Evolutionary conservation across 2,797 vertebrate species (phyloP).

Genomic region (Momotus momota): DNA sequence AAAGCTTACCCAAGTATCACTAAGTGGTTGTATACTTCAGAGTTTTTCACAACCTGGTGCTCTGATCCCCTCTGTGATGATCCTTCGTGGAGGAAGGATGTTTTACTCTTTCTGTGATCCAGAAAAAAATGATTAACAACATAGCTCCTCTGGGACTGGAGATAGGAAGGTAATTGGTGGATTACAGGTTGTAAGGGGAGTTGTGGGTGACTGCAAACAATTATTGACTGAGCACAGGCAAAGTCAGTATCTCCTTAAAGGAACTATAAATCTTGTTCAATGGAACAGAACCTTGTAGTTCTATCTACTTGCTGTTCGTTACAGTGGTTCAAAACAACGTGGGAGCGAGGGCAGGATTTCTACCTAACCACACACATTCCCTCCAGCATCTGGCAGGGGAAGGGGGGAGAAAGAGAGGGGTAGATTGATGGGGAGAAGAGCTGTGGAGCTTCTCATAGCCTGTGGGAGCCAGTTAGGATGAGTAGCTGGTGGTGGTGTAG

Average conservation of each 20-base stretch:
- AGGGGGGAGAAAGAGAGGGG: neutral
- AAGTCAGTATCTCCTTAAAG: neutral
- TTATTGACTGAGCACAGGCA: neutral
- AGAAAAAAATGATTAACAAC: neutral
- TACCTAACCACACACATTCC: neutral
- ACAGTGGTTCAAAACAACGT: neutral
- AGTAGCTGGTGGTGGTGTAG: neutral
- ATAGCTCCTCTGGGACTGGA: neutral
- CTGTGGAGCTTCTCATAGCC: neutral
- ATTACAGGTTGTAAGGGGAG: neutral
- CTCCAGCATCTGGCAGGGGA: neutral
- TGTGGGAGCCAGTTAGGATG: neutral
- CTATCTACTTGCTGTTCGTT: neutral
- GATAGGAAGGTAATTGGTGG: neutral
- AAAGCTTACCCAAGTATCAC: neutral
- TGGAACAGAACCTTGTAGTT: neutral
- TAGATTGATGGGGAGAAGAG: neutral
- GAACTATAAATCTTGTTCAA: neutral
- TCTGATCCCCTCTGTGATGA: neutral
- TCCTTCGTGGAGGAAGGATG: neutral
- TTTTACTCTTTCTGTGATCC: neutral
- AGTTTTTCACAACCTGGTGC: neutral
- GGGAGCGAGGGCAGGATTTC: neutral
- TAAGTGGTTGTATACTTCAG: neutral
- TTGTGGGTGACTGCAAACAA: neutral